Evolutionary conservation across 2,888 invertebrate genomes (phyloP).

Genomic region (Hyposoter didymator): DNA sequence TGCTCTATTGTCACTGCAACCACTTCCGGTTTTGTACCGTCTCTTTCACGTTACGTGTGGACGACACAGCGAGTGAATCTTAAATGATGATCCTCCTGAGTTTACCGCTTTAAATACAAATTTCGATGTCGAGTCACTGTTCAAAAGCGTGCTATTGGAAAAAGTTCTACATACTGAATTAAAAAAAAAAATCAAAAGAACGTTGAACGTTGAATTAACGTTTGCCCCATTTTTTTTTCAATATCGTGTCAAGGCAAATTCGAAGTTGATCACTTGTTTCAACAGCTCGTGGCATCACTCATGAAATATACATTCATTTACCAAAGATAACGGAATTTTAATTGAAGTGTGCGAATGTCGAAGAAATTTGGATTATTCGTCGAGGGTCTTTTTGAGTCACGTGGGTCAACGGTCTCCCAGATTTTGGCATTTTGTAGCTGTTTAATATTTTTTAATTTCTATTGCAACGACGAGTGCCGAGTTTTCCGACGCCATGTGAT

Average conservation of each 20-base stretch:
- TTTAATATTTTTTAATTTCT: too few relatives aligned
- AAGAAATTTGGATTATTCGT: not conserved
- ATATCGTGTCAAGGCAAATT: not conserved
- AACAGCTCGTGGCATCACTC: not conserved
- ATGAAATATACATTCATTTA: not conserved
- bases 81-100: not conserved
- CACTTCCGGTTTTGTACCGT: not conserved
- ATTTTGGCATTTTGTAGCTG: too few relatives aligned
- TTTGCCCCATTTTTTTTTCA: not conserved
- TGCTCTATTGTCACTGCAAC: not conserved
- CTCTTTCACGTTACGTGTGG: not conserved
- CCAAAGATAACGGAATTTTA: not conserved
- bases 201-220: not conserved
- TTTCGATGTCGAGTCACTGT: not conserved
- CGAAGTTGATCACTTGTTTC: not conserved
- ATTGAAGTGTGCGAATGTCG: not conserved
- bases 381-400: too few relatives aligned
- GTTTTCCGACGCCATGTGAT: too few relatives aligned
- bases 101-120: not conserved
- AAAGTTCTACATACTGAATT: not conserved
- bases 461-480: too few relatives aligned
- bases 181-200: not conserved
- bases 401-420: too few relatives aligned
- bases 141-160: not conserved
- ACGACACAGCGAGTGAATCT: not conserved